phyloP scores from a whole-genome alignment of 2,797 vertebrate species.

The Gambelia wislizenii region DNA sequence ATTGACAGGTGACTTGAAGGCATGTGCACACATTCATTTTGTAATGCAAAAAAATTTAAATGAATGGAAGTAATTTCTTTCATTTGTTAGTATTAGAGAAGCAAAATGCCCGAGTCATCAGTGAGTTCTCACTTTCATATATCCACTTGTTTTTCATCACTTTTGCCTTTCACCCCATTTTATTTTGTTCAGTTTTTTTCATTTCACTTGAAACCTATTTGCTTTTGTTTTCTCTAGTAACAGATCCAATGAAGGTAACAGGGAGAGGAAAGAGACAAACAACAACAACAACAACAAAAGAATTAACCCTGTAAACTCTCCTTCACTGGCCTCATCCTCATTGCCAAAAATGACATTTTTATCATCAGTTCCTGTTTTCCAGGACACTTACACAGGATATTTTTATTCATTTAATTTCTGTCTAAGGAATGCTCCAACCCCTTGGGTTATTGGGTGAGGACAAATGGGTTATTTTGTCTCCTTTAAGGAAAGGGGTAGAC shows the following conservation, averaged over 20 bases:
- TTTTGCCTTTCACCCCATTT: too few species aligned
- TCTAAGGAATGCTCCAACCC: not conserved
- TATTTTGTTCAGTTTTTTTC: too few species aligned
- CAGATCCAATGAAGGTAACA: not conserved
- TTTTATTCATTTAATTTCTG: not conserved
- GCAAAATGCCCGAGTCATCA: not conserved
- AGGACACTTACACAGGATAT: not conserved
- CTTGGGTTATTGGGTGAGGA: not conserved
- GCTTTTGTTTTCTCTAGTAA: not conserved
- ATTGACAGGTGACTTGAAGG: too few species aligned
- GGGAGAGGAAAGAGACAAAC: not conserved
- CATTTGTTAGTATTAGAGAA: not conserved
- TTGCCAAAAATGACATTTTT: not conserved
- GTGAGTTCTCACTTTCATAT: not conserved
- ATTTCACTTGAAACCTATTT: not conserved
- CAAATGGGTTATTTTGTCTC: not conserved
- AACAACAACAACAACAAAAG: too few species aligned
- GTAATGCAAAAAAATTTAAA: not conserved
- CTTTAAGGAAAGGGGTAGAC: not conserved
- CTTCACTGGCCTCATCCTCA: not conserved
- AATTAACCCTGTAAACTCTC: not conserved
- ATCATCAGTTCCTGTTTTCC: not conserved
- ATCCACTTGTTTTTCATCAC: not conserved
- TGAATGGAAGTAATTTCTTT: not conserved
- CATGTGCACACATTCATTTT: too few species aligned